Evolutionary conservation across 1,140 invertebrate species (phyloP).

Genomic region (Potamilus streckersoni): DNA sequence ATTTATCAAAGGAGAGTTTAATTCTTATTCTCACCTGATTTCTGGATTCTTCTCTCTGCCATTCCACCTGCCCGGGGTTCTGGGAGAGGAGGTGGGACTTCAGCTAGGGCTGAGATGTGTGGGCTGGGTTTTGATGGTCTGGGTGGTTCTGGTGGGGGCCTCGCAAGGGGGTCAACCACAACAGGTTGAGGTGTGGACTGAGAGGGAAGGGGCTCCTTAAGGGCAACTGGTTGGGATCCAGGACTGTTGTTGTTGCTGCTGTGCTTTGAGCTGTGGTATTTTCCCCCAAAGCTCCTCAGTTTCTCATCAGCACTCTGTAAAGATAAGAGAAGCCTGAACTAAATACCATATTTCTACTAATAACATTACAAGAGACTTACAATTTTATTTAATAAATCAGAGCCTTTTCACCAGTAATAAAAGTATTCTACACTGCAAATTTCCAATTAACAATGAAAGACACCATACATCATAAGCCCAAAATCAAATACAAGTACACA

Average conservation of each 20-base stretch:
- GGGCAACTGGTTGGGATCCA: constrained; percentile 6
- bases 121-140: constrained; percentile 17
- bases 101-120: constrained; percentile 10
- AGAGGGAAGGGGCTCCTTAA: not conserved
- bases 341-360: not conserved
- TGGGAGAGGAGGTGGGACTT: constrained; percentile 10
- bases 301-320: constrained; percentile 63
- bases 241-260: constrained; percentile 16
- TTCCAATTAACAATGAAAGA: too few species aligned
- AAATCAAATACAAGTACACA: too few species aligned
- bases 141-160: constrained; percentile 7
- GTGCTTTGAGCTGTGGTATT: constrained; percentile 27
- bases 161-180: constrained; percentile 9
- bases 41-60: constrained; percentile 45
- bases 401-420: too few species aligned
- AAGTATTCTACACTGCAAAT: too few species aligned
- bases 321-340: constrained; percentile 14
- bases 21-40: constrained; percentile 10
- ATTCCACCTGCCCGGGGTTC: constrained; percentile 26
- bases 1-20: too few species aligned
- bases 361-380: too few species aligned
- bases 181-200: constrained; percentile 8
- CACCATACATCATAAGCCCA: too few species aligned
- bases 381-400: too few species aligned
- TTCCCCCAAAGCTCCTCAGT: constrained; percentile 49